phyloP scores from a whole-genome alignment of 2,797 vertebrate genomes.

The Phalanger gymnotis region DNA sequence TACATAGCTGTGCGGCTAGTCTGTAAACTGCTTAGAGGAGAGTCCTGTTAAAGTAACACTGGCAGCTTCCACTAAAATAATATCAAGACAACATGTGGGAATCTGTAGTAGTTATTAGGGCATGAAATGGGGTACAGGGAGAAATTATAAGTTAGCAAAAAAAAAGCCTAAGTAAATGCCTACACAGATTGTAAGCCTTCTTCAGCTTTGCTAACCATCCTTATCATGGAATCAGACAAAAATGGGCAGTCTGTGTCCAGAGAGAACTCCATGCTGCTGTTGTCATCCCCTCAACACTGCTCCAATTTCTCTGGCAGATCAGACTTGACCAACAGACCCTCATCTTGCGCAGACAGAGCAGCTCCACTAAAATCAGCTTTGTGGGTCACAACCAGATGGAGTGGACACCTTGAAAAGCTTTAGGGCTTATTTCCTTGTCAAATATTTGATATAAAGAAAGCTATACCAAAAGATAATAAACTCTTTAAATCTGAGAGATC shows the following conservation, averaged over 20 bases:
- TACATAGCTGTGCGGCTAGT: slow-evolving; percentile 74
- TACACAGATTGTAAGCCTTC: background rate
- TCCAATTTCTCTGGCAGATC: background rate
- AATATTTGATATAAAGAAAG: background rate
- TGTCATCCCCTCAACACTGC: background rate
- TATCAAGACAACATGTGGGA: slow-evolving; percentile 49
- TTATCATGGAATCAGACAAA: background rate
- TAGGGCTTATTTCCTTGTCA: background rate
- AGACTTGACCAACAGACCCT: background rate
- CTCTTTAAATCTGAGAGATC: background rate
- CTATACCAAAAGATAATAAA: background rate
- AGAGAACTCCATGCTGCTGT: background rate
- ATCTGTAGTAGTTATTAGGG: background rate
- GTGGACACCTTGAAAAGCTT: background rate
- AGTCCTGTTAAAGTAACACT: slow-evolving; percentile 65
- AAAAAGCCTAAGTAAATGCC: background rate
- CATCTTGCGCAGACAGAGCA: background rate
- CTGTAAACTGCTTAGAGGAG: slow-evolving; percentile 75
- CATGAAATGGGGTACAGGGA: background rate
- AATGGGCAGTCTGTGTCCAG: background rate
- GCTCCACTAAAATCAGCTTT: background rate
- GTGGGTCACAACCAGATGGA: background rate
- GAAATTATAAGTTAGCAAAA: slow-evolving; percentile 3
- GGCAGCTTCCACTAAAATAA: slow-evolving; percentile 67
- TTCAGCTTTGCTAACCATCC: background rate